Evolutionary conservation across 2,797 vertebrate genomes (phyloP), one percentile per base, ranked within the genome.

Genomic region (Coendou prehensilis): DNA sequence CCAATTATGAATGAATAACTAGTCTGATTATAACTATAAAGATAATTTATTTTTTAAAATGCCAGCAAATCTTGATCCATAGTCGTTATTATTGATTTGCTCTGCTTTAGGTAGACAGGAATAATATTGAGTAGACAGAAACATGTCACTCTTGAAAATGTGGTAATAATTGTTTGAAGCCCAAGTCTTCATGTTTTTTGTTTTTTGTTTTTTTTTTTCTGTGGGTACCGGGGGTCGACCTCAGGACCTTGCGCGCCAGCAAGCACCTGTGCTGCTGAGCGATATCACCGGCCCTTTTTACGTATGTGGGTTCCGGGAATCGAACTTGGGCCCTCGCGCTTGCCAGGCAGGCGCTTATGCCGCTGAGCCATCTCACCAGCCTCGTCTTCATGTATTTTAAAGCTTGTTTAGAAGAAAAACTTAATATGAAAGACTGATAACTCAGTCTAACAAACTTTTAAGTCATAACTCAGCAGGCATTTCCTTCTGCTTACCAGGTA

Each of bases 1-100:
- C n/a, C 71, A 54, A 9, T 2, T 2, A n/a, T 64, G 78, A 52
- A 75, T 97, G 94, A 89, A 45, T 88, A 64, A 81, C 92, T 97
- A 93, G 33, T 64, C 23, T 67, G 9, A 90, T 33, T 96, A 73
- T 64, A 97, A 69, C 50, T 95, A n/a, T 67, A 90, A 97, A 92
- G 56, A 86, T 94, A 96, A 84, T 96, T 98, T 98, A 79, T 92
- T 61, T 41, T 54, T 9, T 6, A 67, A 67, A 73, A 73, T 9
- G 9, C 9, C 71, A 69, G 91, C 85, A 92, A 0, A 8, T 88
- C 80, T 63, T 82, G 80, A 89, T 71, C 41, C 18, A 63, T 45
- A 30, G 86, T 96, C 87, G 76, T 97, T 91, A 73, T 26, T 94
- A 56, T 96, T 59, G 93, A 28, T 96, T 78, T 86, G 83, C 84